phyloP scores from a whole-genome alignment of 2,888 invertebrate genomes.

The Cantharis rufa region DNA sequence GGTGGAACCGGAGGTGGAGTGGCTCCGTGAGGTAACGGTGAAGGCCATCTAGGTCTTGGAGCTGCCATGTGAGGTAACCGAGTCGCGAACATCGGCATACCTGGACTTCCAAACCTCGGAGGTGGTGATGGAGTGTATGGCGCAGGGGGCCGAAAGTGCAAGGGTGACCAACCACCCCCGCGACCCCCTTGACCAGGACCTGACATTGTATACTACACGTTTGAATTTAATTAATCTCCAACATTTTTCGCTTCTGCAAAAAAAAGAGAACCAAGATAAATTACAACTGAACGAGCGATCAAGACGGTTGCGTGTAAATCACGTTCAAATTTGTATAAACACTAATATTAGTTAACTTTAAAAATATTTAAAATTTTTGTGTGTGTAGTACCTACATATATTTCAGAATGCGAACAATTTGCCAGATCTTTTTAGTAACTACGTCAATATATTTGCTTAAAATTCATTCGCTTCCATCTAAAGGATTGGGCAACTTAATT shows the following conservation, averaged over 20 bases:
- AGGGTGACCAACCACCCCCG: constrained; percentile 62
- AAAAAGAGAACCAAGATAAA: neutral
- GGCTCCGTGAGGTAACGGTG: constrained; percentile 55
- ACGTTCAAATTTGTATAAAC: neutral
- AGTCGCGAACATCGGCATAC: constrained; percentile 55
- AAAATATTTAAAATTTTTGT: neutral
- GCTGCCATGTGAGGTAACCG: constrained; percentile 64
- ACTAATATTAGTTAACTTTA: neutral
- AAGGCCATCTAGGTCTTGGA: constrained; percentile 69
- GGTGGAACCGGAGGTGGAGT: constrained; percentile 52
- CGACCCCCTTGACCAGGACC: constrained; percentile 48
- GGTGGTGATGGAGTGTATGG: constrained; percentile 78
- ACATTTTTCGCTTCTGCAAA: constrained; percentile 15
- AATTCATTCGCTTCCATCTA: neutral
- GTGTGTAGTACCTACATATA: neutral
- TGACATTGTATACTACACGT: constrained; percentile 46
- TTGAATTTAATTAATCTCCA: constrained; percentile 1
- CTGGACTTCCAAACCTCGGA: constrained; percentile 63
- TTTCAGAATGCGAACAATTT: neutral
- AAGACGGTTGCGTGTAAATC: neutral
- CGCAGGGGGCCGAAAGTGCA: constrained; percentile 73
- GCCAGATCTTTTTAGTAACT: neutral
- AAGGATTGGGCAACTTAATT: neutral
- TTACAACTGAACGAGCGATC: neutral
- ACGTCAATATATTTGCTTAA: neutral